Conservation (phyloP, 2,797 vertebrate species). For the Balearica regulorum region DNA sequence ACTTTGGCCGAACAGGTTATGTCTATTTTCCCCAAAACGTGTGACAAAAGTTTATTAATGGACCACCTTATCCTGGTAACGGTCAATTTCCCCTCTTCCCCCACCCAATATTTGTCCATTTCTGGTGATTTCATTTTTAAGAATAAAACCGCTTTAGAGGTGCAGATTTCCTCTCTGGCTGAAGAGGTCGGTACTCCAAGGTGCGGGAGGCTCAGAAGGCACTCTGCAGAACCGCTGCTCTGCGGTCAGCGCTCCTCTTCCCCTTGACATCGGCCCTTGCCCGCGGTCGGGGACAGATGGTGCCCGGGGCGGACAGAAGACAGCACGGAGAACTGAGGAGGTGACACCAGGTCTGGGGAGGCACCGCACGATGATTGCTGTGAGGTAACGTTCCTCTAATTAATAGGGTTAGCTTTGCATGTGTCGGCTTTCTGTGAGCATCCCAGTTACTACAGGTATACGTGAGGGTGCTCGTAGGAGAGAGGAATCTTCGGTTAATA, state of each 20-base stretch:
- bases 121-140: not conserved
- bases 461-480: not conserved
- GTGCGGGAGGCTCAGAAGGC: not conserved
- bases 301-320: not conserved
- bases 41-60: not conserved
- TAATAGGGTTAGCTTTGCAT: not conserved
- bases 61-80: not conserved
- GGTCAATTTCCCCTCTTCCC: not conserved
- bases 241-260: not conserved
- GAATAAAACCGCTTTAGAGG: not conserved
- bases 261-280: not conserved
- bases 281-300: fast-evolving
- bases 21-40: not conserved
- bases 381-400: not conserved
- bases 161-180: not conserved
- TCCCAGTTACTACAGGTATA: not conserved
- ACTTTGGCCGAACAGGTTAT: not conserved
- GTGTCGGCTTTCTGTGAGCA: not conserved
- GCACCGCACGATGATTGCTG: fast-evolving
- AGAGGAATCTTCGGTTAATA: not conserved
- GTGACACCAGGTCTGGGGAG: not conserved
- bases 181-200: not conserved
- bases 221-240: fast-evolving
- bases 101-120: not conserved
- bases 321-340: not conserved